Conservation (phyloP, 2,888 invertebrate genomes). For the Philereme transversata region DNA sequence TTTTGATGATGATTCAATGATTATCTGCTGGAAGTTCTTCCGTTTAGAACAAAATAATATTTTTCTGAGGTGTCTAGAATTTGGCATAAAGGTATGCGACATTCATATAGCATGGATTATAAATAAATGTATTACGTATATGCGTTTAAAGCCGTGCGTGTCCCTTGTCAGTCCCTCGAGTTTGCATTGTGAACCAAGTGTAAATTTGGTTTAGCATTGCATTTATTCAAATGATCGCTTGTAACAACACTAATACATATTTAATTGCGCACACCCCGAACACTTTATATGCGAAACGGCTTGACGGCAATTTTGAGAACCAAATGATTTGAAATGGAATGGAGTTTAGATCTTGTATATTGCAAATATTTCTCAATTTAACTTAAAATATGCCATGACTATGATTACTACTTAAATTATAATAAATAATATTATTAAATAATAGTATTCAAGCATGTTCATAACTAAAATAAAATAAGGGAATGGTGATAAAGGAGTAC, state of each 20-base stretch:
- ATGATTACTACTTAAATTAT: not conserved
- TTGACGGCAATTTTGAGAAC: conserved; percentile 42
- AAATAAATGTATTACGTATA: conserved; percentile 3
- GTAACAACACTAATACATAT: conserved; percentile 74
- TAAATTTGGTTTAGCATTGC: conserved; percentile 39
- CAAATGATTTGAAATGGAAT: conserved; percentile 19
- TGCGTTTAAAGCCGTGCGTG: conserved; percentile 10
- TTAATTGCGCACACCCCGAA: conserved; percentile 71
- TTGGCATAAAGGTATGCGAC: no score
- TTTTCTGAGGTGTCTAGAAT: no score
- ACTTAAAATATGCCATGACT: not conserved
- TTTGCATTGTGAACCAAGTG: conserved; percentile 35
- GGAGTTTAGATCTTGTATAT: conserved; percentile 6
- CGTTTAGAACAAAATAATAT: no score
- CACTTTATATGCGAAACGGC: conserved; percentile 60
- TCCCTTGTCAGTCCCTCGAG: conserved; percentile 26
- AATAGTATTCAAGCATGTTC: no score
- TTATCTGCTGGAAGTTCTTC: not conserved
- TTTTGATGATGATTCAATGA: not conserved
- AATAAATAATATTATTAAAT: no score
- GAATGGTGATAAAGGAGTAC: no score
- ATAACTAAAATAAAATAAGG: no score
- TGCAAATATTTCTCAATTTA: conserved; percentile 2
- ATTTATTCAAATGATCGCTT: conserved; percentile 41
- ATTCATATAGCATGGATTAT: conserved; percentile 4